These are phyloP conservation scores for Drosophila santomea DNA, from an alignment of 1,140 invertebrate genomes.

Conservation along the genomic window DNA sequence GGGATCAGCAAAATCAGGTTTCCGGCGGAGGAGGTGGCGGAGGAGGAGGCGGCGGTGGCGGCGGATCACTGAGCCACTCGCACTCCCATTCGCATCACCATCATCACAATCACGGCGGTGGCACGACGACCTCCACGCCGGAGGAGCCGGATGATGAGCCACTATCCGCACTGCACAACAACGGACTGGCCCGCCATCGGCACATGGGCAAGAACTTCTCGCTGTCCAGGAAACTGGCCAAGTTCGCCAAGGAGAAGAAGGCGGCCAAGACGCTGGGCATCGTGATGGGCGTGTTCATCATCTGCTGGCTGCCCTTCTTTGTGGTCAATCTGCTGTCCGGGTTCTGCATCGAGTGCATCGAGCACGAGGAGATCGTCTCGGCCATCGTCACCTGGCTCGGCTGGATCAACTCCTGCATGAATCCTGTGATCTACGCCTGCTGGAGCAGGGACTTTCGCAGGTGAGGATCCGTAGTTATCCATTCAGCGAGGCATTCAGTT, in stretches of 20 bases:
- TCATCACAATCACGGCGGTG: slow-evolving; percentile 79
- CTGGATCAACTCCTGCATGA: slow-evolving; percentile 99
- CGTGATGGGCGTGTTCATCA: slow-evolving; percentile 99
- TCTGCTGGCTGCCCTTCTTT: slow-evolving; percentile 99
- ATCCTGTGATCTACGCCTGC: slow-evolving; percentile 98
- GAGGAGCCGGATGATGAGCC: slow-evolving; percentile 90
- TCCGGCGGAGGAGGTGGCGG: slow-evolving; percentile 64
- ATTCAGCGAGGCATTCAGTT: not conserved
- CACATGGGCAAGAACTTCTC: slow-evolving; percentile 92
- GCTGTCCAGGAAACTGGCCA: slow-evolving; percentile 94
- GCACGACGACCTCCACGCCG: slow-evolving; percentile 88
- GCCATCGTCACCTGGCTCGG: slow-evolving; percentile 99
- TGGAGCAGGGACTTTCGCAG: slow-evolving; percentile 98
- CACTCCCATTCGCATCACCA: slow-evolving; percentile 76
- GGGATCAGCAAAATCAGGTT: slow-evolving; percentile 84
- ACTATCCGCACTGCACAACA: slow-evolving; percentile 90
- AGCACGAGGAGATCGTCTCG: slow-evolving; percentile 95
- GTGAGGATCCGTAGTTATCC: slow-evolving; percentile 85
- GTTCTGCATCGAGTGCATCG: slow-evolving; percentile 94
- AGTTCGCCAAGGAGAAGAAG: slow-evolving; percentile 98
- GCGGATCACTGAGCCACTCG: slow-evolving; percentile 71
- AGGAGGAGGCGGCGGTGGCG: slow-evolving; percentile 40
- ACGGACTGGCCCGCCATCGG: slow-evolving; percentile 87
- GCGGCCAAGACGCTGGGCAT: slow-evolving; percentile 97
- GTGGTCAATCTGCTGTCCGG: slow-evolving; percentile 97